Evolutionary conservation across 2,888 invertebrate species (phyloP).

Genomic region (Phyllotreta striolata): DNA sequence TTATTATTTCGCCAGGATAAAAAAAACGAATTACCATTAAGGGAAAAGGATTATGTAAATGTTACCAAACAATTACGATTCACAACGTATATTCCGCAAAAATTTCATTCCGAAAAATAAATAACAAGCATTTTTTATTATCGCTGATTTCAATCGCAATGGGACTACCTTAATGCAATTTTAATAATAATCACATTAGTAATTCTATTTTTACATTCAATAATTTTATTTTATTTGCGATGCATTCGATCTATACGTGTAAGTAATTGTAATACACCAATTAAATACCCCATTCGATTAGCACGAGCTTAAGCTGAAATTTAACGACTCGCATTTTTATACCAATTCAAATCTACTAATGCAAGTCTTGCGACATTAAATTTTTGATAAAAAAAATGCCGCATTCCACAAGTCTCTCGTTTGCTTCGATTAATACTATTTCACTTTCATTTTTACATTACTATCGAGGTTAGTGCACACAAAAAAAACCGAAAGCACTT

Average conservation of each 20-base stretch:
- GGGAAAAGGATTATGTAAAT: neutral
- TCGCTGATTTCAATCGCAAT: too few species aligned
- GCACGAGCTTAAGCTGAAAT: too few species aligned
- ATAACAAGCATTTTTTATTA: neutral
- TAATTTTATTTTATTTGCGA: too few species aligned
- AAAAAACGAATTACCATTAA: slow-evolving; percentile 8
- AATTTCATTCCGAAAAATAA: neutral
- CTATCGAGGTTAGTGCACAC: slow-evolving; percentile 7
- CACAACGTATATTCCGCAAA: too few species aligned
- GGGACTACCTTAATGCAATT: too few species aligned
- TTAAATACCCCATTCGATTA: too few species aligned
- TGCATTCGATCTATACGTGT: neutral
- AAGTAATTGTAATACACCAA: too few species aligned
- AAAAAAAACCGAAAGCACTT: slow-evolving; percentile 14
- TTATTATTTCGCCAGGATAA: slow-evolving; percentile 6
- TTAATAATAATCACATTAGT: too few species aligned
- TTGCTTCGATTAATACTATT: slow-evolving; percentile 6
- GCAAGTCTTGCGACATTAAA: neutral
- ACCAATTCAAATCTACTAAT: neutral
- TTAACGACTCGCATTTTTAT: neutral
- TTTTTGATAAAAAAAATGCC: slow-evolving; percentile 12
- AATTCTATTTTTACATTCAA: too few species aligned
- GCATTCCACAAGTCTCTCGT: slow-evolving; percentile 3
- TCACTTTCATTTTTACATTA: slow-evolving; percentile 13
- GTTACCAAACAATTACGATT: too few species aligned